Percentiles rank a stretch among this genome's conserved stretches.
phyloP scores from a whole-genome alignment of 2,797 vertebrate species.

The Rhinichthys osculus region DNA sequence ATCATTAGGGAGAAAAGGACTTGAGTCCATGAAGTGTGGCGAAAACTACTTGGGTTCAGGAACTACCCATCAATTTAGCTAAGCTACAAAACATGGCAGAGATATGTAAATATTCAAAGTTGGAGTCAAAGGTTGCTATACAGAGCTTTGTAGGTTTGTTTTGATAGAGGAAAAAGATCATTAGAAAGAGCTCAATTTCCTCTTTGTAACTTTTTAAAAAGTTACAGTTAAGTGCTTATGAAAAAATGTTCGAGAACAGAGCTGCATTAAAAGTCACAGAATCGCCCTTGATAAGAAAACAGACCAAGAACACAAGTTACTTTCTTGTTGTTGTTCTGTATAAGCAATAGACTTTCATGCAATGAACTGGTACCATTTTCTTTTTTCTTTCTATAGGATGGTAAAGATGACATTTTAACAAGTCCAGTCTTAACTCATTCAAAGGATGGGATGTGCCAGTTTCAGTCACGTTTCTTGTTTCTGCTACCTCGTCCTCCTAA shows the following conservation, averaged over 20 bases:
- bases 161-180: conserved; percentile 8
- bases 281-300: conserved; percentile 55
- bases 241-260: conserved; percentile 44
- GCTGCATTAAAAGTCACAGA: conserved; percentile 44
- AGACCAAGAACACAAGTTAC: conserved; percentile 7
- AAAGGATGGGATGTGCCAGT: conserved; percentile 18
- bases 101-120: conserved; percentile 41
- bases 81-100: conserved; percentile 42
- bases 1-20: conserved; percentile 49
- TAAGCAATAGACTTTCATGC: conserved; percentile 41
- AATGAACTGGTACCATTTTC: conserved; percentile 42
- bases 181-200: conserved; percentile 33
- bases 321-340: conserved; percentile 22
- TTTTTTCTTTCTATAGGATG: conserved; percentile 40
- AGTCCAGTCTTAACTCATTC: neutral
- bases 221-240: conserved; percentile 61
- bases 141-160: conserved; percentile 31
- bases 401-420: conserved; percentile 25
- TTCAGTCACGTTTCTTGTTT: conserved; percentile 74
- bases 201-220: conserved; percentile 19
- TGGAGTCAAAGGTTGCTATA: conserved; percentile 25
- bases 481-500: conserved; percentile 61
- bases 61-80: conserved; percentile 15
- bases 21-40: conserved; percentile 66
- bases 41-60: conserved; percentile 63